These are phyloP conservation scores for Onychomys torridus DNA, from an alignment of 2,797 vertebrate genomes.

Conservation along the genomic window DNA sequence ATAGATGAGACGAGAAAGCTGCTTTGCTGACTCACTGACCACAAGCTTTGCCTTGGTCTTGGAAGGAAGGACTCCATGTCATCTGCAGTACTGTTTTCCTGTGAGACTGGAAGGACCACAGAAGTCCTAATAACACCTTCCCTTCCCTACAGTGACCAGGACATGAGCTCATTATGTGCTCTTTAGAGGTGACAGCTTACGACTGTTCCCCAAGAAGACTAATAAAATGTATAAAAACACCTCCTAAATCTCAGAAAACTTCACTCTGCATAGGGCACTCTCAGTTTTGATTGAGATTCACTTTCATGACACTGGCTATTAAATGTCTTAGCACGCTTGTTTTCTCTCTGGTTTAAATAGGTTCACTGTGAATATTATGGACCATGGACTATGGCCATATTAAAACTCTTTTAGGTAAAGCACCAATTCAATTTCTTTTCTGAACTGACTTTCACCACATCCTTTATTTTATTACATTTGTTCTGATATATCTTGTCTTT, in stretches of 20 bases:
- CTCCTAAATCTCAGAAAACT: slow-evolving; percentile 40
- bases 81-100: not conserved
- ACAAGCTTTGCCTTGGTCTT: not conserved
- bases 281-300: slow-evolving; percentile 69
- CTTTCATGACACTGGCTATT: slow-evolving; percentile 67
- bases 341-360: slow-evolving; percentile 69
- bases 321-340: slow-evolving; percentile 59
- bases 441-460: slow-evolving; percentile 48
- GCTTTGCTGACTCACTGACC: not conserved
- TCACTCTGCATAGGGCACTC: slow-evolving; percentile 47
- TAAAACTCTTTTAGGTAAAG: slow-evolving; percentile 71
- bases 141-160: not conserved
- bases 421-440: slow-evolving; percentile 34
- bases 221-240: slow-evolving; percentile 7
- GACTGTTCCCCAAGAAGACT: slow-evolving; percentile 52
- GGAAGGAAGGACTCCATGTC: not conserved
- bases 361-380: slow-evolving; percentile 58
- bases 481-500: slow-evolving; percentile 56
- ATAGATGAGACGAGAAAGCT: not conserved
- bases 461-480: slow-evolving; percentile 68
- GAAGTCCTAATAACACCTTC: not conserved
- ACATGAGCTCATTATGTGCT: not conserved
- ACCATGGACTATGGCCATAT: not conserved
- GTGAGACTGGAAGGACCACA: not conserved
- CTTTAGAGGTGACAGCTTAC: not conserved